Base-by-base conservation (phyloP, 2,113 vertebrate genomes). In the Rhinopomastus cyanomelas region DNA sequence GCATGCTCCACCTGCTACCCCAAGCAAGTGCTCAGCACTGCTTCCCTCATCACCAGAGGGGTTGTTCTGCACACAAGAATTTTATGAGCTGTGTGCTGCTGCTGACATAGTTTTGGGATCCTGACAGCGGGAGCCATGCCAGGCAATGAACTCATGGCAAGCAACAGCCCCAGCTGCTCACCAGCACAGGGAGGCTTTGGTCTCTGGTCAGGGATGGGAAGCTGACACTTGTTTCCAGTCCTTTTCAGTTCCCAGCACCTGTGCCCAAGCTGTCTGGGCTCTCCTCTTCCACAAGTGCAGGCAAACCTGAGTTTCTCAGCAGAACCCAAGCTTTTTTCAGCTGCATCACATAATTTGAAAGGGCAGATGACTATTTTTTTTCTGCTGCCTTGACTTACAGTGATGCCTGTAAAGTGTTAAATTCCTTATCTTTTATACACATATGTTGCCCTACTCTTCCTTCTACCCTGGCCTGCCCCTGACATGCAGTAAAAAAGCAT, bases 321-420 rank as follows among this genome's bases (percentile, higher is more conserved):
- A 37, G n/a, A 61, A 5, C 13, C 12, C 56, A 9, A 5, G 68
- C 57, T 85, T 36, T 56, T 29, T 71, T 39, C 25, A 61, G 9
- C 71, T 0, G 0, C 16, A 27, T 6, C 0, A 0, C 3, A 9
- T 12, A 20, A 44, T 34, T 11, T 21, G 22, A 72, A 32, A 86
- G n/a, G 51, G 75, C 5, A 12, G 30, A 37, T 0, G 0, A 52
- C 18, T 21, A n/a, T 56, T 74, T 80, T 72, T n/a, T 25, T 46
- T 36, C 55, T 1, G 1, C 64, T 19, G 57, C 42, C 67, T 27
- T 19, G 30, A 49, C 26, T 62, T 76, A 60, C 2, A 1, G 8
- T 5, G 27, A 14, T 18, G 75, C 22, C 68, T 30, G 46, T 30
- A 9, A 80, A 91, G 66, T 4, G 77, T 6, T 81, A 16, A 74